Conservation (phyloP, 2,888 invertebrate species). For the Sisyra terminalis region DNA sequence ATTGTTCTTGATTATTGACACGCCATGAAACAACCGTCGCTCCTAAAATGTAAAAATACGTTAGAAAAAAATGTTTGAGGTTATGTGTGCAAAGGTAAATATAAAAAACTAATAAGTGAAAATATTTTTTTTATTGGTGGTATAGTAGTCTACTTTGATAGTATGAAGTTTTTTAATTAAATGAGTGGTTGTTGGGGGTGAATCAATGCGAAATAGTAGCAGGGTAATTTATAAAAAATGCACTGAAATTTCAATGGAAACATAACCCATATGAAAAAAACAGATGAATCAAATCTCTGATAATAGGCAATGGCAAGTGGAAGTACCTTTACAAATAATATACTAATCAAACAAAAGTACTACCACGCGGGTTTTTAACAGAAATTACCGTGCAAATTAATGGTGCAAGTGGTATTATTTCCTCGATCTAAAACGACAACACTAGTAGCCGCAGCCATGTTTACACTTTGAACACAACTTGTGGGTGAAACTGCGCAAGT, state of each 20-base stretch:
- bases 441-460: constrained; percentile 59
- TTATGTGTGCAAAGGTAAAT: too few relatives aligned
- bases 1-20: constrained; percentile 88
- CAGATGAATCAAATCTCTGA: constrained; percentile 2
- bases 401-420: constrained; percentile 91
- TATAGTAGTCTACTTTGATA: too few relatives aligned
- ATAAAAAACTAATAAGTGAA: too few relatives aligned
- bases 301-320: not conserved
- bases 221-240: too few relatives aligned
- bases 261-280: constrained; percentile 10
- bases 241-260: not conserved
- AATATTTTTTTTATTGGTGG: too few relatives aligned
- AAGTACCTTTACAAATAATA: not conserved
- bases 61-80: too few relatives aligned
- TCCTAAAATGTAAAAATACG: constrained; percentile 41
- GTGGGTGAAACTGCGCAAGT: too few relatives aligned
- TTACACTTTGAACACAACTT: not conserved
- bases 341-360: not conserved
- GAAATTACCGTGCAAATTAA: constrained; percentile 86
- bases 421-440: constrained; percentile 90
- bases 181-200: too few relatives aligned
- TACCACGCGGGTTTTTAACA: constrained; percentile 8
- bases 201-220: not conserved
- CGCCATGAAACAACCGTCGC: constrained; percentile 95
- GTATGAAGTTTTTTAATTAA: too few relatives aligned